Evolutionary conservation across 1,140 invertebrate genomes (phyloP), one percentile per base, ranked within the genome.

Genomic region (Diprion similis): DNA sequence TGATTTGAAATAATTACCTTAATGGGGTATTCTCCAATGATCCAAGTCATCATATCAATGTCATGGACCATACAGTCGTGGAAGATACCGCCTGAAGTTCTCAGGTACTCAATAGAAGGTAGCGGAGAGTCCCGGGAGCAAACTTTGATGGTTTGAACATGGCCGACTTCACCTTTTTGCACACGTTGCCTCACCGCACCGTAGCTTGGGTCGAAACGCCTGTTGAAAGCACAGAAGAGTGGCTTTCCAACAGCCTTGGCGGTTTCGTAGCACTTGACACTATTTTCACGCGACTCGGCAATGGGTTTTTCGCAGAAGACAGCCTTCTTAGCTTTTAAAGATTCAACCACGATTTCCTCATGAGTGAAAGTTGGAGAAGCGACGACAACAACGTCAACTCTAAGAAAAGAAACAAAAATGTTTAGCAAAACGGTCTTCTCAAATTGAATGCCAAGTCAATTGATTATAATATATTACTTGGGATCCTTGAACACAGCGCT

Each of bases 221-320:
- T 90, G 79, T 94, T 93, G 81, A 94, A 94, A 13, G 93, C 92
- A 71, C 89, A 90, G 66, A 93, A 90, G 8, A 94, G 81, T 1
- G 90, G 87, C 59, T 88, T 89, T 1, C 89, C 87, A 19, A 89
- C 85, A 70, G 89, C 85, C 68, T 89, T 87, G 0, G 93, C 92
- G 0, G 89, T 79, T 13, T 91, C 86, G 76, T 92, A 93, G 76
- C 92, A 93, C 46, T 89, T 89, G 51, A 83, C 84, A 0, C 90
- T 90, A 2, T 89, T 85, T 46, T 88, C 82, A 1, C 88, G 81
- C 71, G 89, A 84, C 68, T 92, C 87, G 13, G 92, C 91, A 19
- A 94, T 89, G 0, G 93, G 93, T 80, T 94, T 94, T 80, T 94
- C 93, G 79, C 92, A 93, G 78, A 94, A 92, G 0, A 94, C 91